phyloP scores from a whole-genome alignment of 2,797 vertebrate genomes.

The Gambelia wislizenii region DNA sequence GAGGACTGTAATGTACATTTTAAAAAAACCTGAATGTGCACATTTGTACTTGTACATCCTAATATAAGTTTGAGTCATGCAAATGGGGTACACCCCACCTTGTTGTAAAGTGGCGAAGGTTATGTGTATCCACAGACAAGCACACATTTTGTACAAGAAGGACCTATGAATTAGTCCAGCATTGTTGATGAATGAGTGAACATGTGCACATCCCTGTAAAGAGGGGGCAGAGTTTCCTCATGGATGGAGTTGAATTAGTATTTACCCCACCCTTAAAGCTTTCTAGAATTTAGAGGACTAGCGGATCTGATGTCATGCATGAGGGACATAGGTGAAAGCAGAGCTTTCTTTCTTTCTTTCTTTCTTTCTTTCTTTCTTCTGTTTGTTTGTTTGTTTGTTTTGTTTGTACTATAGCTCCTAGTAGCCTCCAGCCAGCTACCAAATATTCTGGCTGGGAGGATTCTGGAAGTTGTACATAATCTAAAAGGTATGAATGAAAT shows the following conservation, averaged over 20 bases:
- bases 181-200: neutral
- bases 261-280: neutral
- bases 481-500: too few relatives aligned
- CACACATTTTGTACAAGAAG: neutral
- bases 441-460: neutral
- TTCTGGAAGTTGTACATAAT: neutral
- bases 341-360: too few relatives aligned
- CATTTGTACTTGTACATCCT: neutral
- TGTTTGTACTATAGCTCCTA: too few relatives aligned
- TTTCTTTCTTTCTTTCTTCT: too few relatives aligned
- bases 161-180: neutral
- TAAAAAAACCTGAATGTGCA: neutral
- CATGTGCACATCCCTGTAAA: neutral
- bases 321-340: neutral
- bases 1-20: neutral
- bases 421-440: too few relatives aligned
- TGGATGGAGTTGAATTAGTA: neutral
- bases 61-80: neutral
- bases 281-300: neutral
- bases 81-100: neutral
- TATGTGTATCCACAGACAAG: neutral
- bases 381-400: too few relatives aligned
- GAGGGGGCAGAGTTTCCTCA: neutral
- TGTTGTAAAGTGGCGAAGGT: neutral
- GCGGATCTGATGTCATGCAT: neutral